Percentiles rank a stretch among this genome's conserved stretches.
Evolutionary conservation across 2,888 invertebrate species (phyloP).

Genomic region (Agrochola circellaris): DNA sequence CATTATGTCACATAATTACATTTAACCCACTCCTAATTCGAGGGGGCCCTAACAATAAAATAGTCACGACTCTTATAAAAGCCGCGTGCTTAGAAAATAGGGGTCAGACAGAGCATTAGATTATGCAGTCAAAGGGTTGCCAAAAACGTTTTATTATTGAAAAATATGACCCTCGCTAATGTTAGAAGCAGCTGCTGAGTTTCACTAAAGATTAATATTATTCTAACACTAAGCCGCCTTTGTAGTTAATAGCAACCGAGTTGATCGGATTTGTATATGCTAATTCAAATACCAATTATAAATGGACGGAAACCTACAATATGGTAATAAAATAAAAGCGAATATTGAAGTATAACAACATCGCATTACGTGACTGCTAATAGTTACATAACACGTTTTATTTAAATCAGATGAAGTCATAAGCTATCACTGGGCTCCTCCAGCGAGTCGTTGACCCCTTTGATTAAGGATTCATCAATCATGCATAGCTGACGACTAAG

Average conservation of each 20-base stretch:
- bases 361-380: constrained; percentile 60
- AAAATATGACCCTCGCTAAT: constrained; percentile 80
- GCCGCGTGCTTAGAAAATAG: constrained; percentile 77
- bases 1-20: constrained; percentile 59
- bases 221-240: constrained; percentile 80
- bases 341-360: constrained; percentile 49
- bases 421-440: constrained; percentile 76
- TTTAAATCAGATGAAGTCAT: constrained; percentile 82
- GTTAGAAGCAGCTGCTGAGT: constrained; percentile 81
- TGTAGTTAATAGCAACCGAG: constrained; percentile 70
- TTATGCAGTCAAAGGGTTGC: constrained; percentile 86
- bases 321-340: constrained; percentile 17
- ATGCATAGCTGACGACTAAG: constrained; percentile 79
- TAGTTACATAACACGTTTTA: constrained; percentile 76
- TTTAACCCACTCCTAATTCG: constrained; percentile 61
- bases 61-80: constrained; percentile 70
- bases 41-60: constrained; percentile 73
- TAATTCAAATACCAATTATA: constrained; percentile 69
- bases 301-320: constrained; percentile 47
- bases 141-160: constrained; percentile 83
- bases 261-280: constrained; percentile 81
- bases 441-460: constrained; percentile 81
- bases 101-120: constrained; percentile 77
- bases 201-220: constrained; percentile 80
- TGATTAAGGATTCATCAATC: constrained; percentile 90